phyloP scores from a whole-genome alignment of 2,888 invertebrate genomes.

The Melieria omissa region DNA sequence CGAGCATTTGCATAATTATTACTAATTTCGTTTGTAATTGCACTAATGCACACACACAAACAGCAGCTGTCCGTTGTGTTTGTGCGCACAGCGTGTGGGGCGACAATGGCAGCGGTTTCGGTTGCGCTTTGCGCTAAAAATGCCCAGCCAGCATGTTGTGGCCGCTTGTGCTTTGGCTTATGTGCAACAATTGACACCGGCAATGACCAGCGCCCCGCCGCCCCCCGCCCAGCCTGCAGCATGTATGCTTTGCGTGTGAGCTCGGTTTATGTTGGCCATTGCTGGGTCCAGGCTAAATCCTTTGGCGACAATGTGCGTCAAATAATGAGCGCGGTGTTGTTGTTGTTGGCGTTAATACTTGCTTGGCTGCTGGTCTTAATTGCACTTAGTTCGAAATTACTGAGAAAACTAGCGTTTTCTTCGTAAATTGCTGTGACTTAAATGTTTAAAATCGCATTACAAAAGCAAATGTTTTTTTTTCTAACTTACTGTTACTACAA shows the following conservation, averaged over 20 bases:
- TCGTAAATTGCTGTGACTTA: too few species aligned
- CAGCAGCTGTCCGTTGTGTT: too few species aligned
- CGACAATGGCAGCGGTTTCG: conserved; percentile 10
- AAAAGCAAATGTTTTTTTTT: too few species aligned
- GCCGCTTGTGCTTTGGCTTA: background rate
- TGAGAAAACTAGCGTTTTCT: too few species aligned
- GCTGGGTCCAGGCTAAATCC: too few species aligned
- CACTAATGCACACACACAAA: background rate
- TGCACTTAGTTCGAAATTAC: background rate
- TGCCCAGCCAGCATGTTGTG: background rate
- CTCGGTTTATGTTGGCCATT: too few species aligned
- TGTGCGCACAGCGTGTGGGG: background rate
- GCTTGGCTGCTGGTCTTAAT: background rate
- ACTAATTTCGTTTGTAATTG: conserved; percentile 35
- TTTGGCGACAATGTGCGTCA: background rate
- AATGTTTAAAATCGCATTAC: too few species aligned
- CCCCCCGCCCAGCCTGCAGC: too few species aligned
- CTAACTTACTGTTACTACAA: too few species aligned
- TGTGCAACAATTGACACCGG: background rate
- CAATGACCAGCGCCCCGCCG: too few species aligned
- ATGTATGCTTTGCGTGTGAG: too few species aligned
- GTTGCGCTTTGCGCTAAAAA: background rate
- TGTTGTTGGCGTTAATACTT: background rate
- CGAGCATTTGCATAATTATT: conserved; percentile 32
- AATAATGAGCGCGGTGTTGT: background rate